Percentiles rank a stretch among this genome's conserved stretches.
These are phyloP conservation scores for Embiotoca jacksoni DNA, from an alignment of 2,113 vertebrate genomes.

Conservation along the genomic window DNA sequence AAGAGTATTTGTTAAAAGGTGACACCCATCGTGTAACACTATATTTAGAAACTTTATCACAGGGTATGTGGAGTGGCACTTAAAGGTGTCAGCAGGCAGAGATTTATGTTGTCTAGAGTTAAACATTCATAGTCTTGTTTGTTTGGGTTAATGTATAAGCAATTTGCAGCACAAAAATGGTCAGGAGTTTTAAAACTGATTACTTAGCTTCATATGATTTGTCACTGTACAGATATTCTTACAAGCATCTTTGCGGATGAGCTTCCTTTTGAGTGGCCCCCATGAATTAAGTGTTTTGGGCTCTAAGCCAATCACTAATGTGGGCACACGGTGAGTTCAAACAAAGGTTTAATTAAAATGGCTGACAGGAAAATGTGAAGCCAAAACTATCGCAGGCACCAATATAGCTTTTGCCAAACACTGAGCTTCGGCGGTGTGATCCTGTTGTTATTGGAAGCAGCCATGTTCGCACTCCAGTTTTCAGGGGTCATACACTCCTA, in stretches of 20 bases:
- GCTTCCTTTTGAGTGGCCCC: constrained; percentile 51
- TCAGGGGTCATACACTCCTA: constrained; percentile 60
- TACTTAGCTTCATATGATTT: neutral
- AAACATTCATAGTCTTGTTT: constrained; percentile 1
- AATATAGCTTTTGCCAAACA: constrained; percentile 44
- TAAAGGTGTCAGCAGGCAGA: constrained; percentile 11
- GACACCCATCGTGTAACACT: neutral
- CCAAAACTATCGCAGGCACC: constrained; percentile 33
- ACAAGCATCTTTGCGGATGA: constrained; percentile 40
- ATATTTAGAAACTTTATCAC: constrained; percentile 38
- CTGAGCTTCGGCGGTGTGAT: constrained; percentile 46
- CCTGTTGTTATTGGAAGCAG: constrained; percentile 57
- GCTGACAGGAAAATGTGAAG: constrained; percentile 45
- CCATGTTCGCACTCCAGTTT: constrained; percentile 53
- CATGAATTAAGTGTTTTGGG: constrained; percentile 62
- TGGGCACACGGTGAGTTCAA: constrained; percentile 53
- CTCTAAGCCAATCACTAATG: constrained; percentile 59
- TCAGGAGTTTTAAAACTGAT: constrained; percentile 1
- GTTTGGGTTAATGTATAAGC: neutral
- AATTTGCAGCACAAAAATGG: neutral
- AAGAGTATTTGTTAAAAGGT: neutral
- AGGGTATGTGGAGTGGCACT: constrained; percentile 12
- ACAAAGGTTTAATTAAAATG: constrained; percentile 68
- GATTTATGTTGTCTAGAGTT: neutral
- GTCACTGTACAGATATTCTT: neutral